phyloP scores from a whole-genome alignment of 2,113 vertebrate species.

The Terrapene triunguis region DNA sequence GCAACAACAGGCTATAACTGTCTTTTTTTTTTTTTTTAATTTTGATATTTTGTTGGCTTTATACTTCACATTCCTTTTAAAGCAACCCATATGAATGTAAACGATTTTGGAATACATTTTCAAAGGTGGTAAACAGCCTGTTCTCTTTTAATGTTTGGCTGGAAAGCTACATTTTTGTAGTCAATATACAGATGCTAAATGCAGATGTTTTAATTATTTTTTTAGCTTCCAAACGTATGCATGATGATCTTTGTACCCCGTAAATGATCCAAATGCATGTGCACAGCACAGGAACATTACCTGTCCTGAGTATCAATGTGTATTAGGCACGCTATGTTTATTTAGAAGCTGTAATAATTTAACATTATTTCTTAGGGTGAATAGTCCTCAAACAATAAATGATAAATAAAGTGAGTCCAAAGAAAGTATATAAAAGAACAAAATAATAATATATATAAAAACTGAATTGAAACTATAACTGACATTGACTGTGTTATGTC shows the following conservation, averaged over 20 bases:
- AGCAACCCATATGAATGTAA: background rate
- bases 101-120: background rate
- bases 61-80: background rate
- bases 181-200: background rate
- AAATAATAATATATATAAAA: constrained; percentile 11
- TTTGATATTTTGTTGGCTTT: background rate
- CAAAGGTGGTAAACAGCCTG: background rate
- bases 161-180: background rate
- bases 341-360: background rate
- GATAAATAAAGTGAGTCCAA: constrained; percentile 37
- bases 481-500: constrained; percentile 91
- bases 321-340: background rate
- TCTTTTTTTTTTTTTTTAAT: background rate
- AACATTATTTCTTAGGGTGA: background rate
- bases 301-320: background rate
- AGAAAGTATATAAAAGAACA: constrained; percentile 13
- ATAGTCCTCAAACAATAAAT: constrained; percentile 25
- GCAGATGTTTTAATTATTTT: background rate
- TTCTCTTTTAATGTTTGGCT: background rate
- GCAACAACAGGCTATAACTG: background rate
- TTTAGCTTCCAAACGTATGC: background rate
- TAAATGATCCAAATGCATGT: constrained; percentile 13
- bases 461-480: constrained; percentile 84
- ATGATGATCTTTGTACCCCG: background rate
- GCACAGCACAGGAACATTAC: background rate